phyloP scores from a whole-genome alignment of 2,888 invertebrate species.

The Caenorhabditis zanzibari region DNA sequence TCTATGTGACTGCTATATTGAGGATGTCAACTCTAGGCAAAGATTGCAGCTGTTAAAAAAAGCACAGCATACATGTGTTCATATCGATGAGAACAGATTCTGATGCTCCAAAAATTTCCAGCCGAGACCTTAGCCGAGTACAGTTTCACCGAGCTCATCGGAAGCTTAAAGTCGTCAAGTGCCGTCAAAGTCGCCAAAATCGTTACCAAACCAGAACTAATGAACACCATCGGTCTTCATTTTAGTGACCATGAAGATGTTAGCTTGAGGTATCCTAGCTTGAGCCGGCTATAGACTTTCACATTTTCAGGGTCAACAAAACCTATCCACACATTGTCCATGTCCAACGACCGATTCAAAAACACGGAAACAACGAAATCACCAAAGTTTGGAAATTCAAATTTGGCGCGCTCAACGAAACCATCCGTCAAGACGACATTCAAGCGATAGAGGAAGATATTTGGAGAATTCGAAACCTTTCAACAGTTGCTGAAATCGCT shows the following conservation, averaged over 20 bases:
- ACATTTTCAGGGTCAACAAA: neutral
- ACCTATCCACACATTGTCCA: constrained; percentile 10
- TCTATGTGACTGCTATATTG: too few relatives aligned
- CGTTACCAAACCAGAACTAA: constrained; percentile 28
- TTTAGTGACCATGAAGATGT: constrained; percentile 13
- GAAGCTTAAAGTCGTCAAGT: constrained; percentile 25
- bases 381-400: constrained; percentile 39
- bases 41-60: neutral
- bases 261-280: constrained; percentile 5
- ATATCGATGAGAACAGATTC: too few relatives aligned
- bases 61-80: too few relatives aligned
- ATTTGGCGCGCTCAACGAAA: constrained; percentile 47
- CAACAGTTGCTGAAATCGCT: neutral
- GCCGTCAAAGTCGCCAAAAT: constrained; percentile 31
- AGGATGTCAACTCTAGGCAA: too few relatives aligned
- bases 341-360: constrained; percentile 48
- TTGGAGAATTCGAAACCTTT: constrained; percentile 14
- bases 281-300: too few relatives aligned
- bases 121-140: constrained; percentile 32
- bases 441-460: constrained; percentile 43
- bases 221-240: constrained; percentile 41
- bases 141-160: constrained; percentile 39
- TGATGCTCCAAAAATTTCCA: constrained; percentile 16
- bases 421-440: constrained; percentile 30
- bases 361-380: constrained; percentile 28